Percentiles rank a stretch among this genome's conserved stretches.
phyloP scores from a whole-genome alignment of 1,140 invertebrate species.

The Plectus sambesii region DNA sequence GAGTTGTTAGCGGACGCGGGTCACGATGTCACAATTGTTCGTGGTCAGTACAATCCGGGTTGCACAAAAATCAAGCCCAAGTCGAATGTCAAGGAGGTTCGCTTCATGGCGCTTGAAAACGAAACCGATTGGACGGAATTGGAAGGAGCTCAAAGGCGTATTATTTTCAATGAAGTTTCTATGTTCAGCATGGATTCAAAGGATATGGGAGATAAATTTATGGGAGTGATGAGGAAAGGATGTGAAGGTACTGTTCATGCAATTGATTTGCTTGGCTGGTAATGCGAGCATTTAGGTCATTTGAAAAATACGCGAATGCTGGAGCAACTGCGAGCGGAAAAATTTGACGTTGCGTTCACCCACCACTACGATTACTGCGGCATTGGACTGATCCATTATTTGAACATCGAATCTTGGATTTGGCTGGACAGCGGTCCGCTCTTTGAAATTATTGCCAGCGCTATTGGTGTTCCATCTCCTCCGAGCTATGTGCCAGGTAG shows the following conservation, averaged over 20 bases:
- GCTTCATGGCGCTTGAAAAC: too few relatives aligned
- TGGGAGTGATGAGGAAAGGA: neutral
- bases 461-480: slow-evolving; percentile 20
- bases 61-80: neutral
- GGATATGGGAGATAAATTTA: neutral
- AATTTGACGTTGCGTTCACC: slow-evolving; percentile 21
- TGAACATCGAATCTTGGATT: slow-evolving; percentile 24
- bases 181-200: neutral
- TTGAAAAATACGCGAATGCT: slow-evolving; percentile 11
- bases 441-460: slow-evolving; percentile 10
- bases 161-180: slow-evolving; percentile 8
- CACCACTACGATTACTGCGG: slow-evolving; percentile 16
- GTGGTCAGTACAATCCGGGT: neutral
- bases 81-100: slow-evolving; percentile 8
- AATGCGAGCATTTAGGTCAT: slow-evolving; percentile 8
- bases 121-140: neutral
- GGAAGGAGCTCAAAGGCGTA: neutral
- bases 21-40: slow-evolving; percentile 15
- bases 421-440: slow-evolving; percentile 15
- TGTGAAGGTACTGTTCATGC: slow-evolving; percentile 9
- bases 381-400: slow-evolving; percentile 16
- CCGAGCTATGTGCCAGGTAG: slow-evolving; percentile 12
- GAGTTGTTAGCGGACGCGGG: slow-evolving; percentile 12
- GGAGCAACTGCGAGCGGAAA: slow-evolving; percentile 2
- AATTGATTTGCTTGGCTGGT: slow-evolving; percentile 2